Conservation (phyloP, 2,113 vertebrate species). For the Megalops atlanticus region DNA sequence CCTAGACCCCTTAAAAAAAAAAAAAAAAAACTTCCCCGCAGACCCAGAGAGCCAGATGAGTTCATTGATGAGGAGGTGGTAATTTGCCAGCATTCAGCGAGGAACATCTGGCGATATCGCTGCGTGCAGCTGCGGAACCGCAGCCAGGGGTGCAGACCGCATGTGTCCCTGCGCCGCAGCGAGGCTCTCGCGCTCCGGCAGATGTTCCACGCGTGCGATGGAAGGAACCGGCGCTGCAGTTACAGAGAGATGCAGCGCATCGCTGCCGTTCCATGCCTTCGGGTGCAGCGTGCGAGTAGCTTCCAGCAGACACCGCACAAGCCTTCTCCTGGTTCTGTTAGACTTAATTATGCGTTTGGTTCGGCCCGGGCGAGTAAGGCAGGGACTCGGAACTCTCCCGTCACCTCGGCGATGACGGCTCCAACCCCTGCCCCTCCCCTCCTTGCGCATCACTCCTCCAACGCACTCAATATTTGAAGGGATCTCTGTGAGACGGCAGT, state of each 20-base stretch:
- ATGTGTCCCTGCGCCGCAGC: conserved; percentile 30
- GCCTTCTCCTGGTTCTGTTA: too few species aligned
- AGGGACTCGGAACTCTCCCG: too few species aligned
- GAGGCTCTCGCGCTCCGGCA: conserved; percentile 40
- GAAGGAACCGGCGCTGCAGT: neutral
- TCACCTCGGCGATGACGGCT: neutral
- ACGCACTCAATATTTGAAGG: conserved; percentile 70
- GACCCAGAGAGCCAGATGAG: neutral
- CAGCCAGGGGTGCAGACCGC: conserved; percentile 20
- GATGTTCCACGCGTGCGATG: conserved; percentile 41
- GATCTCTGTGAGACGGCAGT: conserved; percentile 79
- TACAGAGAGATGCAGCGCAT: neutral
- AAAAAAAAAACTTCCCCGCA: neutral
- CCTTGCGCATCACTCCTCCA: neutral
- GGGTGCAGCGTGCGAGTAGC: too few species aligned
- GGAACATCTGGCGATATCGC: neutral
- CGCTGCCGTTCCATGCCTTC: neutral
- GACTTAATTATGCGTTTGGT: too few species aligned
- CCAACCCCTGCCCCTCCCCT: neutral
- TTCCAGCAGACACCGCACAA: too few species aligned
- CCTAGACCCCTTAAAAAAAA: neutral
- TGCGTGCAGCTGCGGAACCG: neutral
- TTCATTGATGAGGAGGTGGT: neutral
- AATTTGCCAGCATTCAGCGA: neutral
- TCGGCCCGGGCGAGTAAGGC: too few species aligned